A percentile compares a stretch with the other conserved stretches of the same genome.
Conservation (phyloP, 2,113 vertebrate species). For the Dinomys branickii region DNA sequence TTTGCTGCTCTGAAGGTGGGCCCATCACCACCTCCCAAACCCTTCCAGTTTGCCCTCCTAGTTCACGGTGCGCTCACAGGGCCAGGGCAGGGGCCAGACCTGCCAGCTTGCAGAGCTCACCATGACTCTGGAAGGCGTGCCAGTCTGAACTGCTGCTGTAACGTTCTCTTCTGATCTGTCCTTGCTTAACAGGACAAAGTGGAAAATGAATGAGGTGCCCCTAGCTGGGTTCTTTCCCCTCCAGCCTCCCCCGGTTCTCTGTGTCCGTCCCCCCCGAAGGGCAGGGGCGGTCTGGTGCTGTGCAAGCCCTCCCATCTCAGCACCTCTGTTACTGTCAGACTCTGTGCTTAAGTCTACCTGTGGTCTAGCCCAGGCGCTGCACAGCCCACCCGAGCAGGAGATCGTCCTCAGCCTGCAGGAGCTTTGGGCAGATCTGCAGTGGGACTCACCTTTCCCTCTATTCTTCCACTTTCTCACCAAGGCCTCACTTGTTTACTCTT, state of each 20-base stretch:
- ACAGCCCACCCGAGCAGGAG: too few species aligned
- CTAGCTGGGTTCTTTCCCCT: not conserved
- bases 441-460: not conserved
- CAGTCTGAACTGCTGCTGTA: rapidly evolving
- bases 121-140: not conserved
- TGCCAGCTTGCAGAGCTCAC: rapidly evolving
- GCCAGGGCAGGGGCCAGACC: not conserved
- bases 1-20: not conserved
- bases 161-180: not conserved
- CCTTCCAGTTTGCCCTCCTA: rapidly evolving
- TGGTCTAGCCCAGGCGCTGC: not conserved
- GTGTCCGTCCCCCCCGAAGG: not conserved
- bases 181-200: not conserved
- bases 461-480: not conserved
- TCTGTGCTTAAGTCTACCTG: rapidly evolving
- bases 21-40: not conserved
- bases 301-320: rapidly evolving
- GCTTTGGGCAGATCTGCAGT: too few species aligned
- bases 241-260: not conserved
- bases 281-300: not conserved
- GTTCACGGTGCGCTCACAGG: not conserved
- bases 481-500: not conserved
- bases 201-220: not conserved
- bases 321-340: not conserved
- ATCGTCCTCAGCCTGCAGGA: not conserved